phyloP scores from a whole-genome alignment of 2,797 vertebrate genomes.

The Etheostoma nigrum region DNA sequence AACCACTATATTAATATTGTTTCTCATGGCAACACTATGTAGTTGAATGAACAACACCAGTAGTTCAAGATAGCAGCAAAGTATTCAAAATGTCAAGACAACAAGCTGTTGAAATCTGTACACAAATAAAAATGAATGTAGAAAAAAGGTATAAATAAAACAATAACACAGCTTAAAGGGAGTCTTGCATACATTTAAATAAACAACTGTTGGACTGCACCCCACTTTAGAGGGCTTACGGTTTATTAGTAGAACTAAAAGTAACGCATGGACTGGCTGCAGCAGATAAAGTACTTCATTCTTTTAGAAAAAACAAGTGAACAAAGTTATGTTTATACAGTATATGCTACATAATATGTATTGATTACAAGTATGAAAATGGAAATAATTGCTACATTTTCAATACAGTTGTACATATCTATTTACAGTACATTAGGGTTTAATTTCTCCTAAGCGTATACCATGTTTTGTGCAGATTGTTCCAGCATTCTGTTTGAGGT shows the following conservation, averaged over 20 bases:
- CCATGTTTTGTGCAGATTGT: slow-evolving; percentile 85
- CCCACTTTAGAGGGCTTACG: slow-evolving; percentile 81
- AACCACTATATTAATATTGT: slow-evolving; percentile 78
- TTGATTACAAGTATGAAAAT: slow-evolving; percentile 90
- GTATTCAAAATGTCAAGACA: slow-evolving; percentile 81
- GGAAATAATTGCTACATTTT: slow-evolving; percentile 91
- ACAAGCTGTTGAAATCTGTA: slow-evolving; percentile 82
- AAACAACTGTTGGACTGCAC: slow-evolving; percentile 79
- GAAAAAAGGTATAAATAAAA: slow-evolving; percentile 79
- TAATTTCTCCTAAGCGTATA: slow-evolving; percentile 72
- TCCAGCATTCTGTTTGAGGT: slow-evolving; percentile 86
- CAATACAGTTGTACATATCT: slow-evolving; percentile 88
- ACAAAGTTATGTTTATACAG: slow-evolving; percentile 87
- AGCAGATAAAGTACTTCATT: slow-evolving; percentile 86
- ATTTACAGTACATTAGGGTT: slow-evolving; percentile 85
- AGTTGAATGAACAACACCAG: slow-evolving; percentile 79
- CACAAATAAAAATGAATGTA: slow-evolving; percentile 82
- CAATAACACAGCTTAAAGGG: slow-evolving; percentile 86
- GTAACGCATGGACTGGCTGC: slow-evolving; percentile 83
- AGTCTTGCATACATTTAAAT: slow-evolving; percentile 86
- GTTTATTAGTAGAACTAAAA: slow-evolving; percentile 78
- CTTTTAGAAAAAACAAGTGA: slow-evolving; percentile 86
- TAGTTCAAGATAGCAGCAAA: slow-evolving; percentile 87
- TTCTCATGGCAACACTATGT: slow-evolving; percentile 71
- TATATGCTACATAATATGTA: slow-evolving; percentile 90